phyloP scores from a whole-genome alignment of 92 coral and sea anemone genomes.

The Metridium senile region DNA sequence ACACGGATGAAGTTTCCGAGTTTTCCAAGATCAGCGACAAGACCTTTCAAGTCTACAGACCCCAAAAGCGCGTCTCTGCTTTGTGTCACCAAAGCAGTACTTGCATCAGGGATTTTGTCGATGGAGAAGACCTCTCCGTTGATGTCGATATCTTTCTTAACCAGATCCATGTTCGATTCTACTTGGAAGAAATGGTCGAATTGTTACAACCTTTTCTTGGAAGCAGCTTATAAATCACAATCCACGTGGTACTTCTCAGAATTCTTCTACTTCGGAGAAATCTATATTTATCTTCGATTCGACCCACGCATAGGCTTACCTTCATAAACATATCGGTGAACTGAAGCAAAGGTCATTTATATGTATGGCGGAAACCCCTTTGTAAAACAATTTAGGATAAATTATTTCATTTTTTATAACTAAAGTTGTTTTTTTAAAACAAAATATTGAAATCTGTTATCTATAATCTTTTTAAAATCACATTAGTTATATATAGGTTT shows the following conservation, averaged over 20 bases:
- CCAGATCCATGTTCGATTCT: constrained; percentile 38
- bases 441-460: no score
- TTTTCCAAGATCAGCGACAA: constrained; percentile 56
- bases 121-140: constrained; percentile 52
- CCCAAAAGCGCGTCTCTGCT: constrained; percentile 32
- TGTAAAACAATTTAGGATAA: no score
- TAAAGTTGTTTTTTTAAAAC: no score
- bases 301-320: neutral
- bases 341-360: no score
- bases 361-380: no score
- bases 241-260: neutral
- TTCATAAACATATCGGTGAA: no score
- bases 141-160: constrained; percentile 29
- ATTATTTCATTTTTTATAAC: no score
- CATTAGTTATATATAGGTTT: no score
- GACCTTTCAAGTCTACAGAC: constrained; percentile 50
- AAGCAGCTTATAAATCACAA: neutral
- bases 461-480: no score
- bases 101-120: constrained; percentile 38
- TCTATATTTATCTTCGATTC: neutral
- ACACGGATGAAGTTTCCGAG: constrained; percentile 65
- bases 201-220: no score
- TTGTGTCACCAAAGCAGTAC: constrained; percentile 28
- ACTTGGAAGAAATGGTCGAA: no score
- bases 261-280: neutral